These are phyloP conservation scores for Tor tambroides DNA, from an alignment of 2,113 vertebrate species.

Conservation along the genomic window DNA sequence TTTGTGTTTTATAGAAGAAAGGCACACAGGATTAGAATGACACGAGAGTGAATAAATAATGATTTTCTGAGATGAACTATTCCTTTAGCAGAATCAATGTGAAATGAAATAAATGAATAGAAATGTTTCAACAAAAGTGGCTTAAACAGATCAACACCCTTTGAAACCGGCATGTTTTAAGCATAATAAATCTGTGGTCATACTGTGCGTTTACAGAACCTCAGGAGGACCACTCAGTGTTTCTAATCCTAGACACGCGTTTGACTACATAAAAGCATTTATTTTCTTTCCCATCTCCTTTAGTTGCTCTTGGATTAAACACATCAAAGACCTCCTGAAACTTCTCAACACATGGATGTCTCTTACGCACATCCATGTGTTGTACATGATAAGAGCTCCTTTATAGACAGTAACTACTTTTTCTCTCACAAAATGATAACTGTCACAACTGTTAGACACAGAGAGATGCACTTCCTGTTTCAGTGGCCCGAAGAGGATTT, in stretches of 20 bases:
- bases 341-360: slow-evolving; percentile 14
- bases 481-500: neutral
- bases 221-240: neutral
- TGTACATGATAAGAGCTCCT: neutral
- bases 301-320: neutral
- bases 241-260: neutral
- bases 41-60: neutral
- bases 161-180: neutral
- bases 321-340: neutral
- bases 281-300: neutral
- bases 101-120: neutral
- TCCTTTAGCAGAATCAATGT: neutral
- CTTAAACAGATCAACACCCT: neutral
- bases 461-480: neutral
- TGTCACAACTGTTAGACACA: neutral
- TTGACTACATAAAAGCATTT: slow-evolving; percentile 6
- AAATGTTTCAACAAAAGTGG: neutral
- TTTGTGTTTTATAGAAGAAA: too few relatives aligned
- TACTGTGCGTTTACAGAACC: neutral
- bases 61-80: neutral
- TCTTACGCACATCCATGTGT: neutral
- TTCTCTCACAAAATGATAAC: neutral
- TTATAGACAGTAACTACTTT: neutral
- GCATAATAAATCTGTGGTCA: neutral
- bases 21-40: too few relatives aligned